Conservation (phyloP, 2,888 invertebrate species). For the Hecatera dysodea region DNA sequence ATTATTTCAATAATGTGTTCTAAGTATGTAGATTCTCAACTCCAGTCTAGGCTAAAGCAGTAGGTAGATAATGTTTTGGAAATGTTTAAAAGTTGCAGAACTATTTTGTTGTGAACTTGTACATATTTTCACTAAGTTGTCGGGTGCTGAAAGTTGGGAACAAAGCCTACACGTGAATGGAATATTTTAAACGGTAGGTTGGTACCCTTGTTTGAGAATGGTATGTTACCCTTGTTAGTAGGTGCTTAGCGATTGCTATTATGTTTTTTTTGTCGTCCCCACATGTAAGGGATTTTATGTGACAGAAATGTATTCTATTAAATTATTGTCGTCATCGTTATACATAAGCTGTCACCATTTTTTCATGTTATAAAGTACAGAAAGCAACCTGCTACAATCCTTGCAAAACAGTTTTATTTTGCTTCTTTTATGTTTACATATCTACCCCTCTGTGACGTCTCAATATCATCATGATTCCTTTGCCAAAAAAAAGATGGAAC, state of each 20-base stretch:
- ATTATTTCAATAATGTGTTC: not conserved
- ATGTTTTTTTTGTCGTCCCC: not conserved
- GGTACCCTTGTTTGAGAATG: not conserved
- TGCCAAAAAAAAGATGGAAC: no score
- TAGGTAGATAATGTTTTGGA: slow-evolving; percentile 20
- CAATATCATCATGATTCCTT: no score
- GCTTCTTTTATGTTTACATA: no score
- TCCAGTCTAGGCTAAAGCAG: slow-evolving; percentile 25
- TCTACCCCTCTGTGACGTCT: no score
- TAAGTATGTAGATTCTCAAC: not conserved
- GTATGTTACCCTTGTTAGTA: slow-evolving; percentile 9
- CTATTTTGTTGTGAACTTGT: slow-evolving; percentile 33
- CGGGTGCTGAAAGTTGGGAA: slow-evolving; percentile 29
- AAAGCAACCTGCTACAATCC: no score
- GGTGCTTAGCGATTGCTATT: not conserved
- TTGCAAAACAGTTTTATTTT: no score
- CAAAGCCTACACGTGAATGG: slow-evolving; percentile 22
- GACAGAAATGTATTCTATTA: not conserved
- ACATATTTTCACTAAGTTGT: slow-evolving; percentile 36
- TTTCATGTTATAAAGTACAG: no score
- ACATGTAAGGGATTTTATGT: no score
- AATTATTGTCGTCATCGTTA: not conserved
- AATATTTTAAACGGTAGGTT: slow-evolving; percentile 29
- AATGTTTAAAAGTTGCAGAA: slow-evolving; percentile 29
- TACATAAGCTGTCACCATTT: no score